Base-by-base conservation (phyloP, 2,888 invertebrate genomes). In the Sphinx pinastri region DNA sequence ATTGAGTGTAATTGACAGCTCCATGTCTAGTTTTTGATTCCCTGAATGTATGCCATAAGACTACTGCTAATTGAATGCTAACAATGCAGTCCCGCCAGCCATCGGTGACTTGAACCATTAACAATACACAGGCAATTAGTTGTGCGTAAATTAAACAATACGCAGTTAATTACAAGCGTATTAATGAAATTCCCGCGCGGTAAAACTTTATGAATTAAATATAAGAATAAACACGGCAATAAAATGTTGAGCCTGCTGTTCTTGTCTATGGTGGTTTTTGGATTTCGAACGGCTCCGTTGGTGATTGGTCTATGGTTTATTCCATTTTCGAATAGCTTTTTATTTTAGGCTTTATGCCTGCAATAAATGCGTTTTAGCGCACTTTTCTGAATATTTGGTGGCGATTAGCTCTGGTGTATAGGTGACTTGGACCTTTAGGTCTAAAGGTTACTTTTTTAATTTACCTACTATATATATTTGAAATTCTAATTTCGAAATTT, bases 41-140 rank as follows among this genome's bases (percentile, higher is more conserved):
- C 38, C 5, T 38, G 38, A 38, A 38, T 55, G 16, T 55, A 3
- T 55, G 2, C 55, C 16, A 55, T 19, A 55, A 55, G 11, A 10
- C 19, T 3, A 19, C 4, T 19, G 19, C 19, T 55, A 55, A 19
- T 11, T 55, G n/a, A 16, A 60, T 60, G 16, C 45, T 12, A 19
- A 63, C 49, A 49, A 63, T 63, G 63, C 49, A 47, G 63, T 63
- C 47, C 47, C 7, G 31, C n/a, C 55, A 54, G 49, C 60, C 67
- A 68, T 19, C 51, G 52, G 52, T 66, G 25, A 47, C 12, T 51
- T 67, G 68, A 67, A 70, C 70, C 58, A 70, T 19, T 67, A n/a
- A 55, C 38, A 49, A 55, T 49, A 52, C 54, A 63, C 47, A 6
- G 19, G 49, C 63, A 47, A 63, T 63, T 63, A 63, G 63, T 47